Evolutionary conservation across 1,140 invertebrate species (phyloP), one percentile per base, ranked within the genome.

Genomic region (Conopomorpha cramerella): DNA sequence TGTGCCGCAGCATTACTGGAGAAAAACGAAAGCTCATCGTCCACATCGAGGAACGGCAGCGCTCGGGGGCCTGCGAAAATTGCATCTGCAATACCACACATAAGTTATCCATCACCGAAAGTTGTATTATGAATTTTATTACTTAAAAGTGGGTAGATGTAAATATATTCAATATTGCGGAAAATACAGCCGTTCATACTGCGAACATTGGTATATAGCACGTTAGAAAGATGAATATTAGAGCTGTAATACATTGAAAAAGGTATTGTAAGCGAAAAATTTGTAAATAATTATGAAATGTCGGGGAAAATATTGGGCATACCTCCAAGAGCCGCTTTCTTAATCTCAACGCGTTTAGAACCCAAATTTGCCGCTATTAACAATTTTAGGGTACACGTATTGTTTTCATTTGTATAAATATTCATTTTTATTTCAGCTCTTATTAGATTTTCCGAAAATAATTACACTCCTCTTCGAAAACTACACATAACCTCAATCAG

Each of bases 321-420:
- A 87, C 84, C 82, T 68, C 77, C 80, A 39, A 81, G 64, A 34
- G 80, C 58, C 39, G 83, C 65, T 47, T 78, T 58, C 46, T 79
- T 70, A 26, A 88, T 36, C 30, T 77, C 57, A 12, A 84, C 59
- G 38, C 77, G 52, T 47, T 81, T 72, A 41, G 82, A 74, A 0
- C 78, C 73, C 46, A 86, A 76, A 53, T 87, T 86, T 1, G 82
- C 81, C 30, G 83, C 84, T 41, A 89, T 77, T 12, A 89, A 47
- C 38, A 90, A 46, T 55, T 91, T 90, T 36, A 90, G 64, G 2
- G 83, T 81, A 16, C 86, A 82, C 3, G 86, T 86, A 77, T 90
- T 90, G 44, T 83, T 85, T 46, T 86, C 80, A 52, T 89, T 89
- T 23, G 85, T 85, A 40, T 79, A 80, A 34, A 87, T 78, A 41